These are phyloP conservation scores for Danio kyathit DNA, from an alignment of 2,797 vertebrate species.

Conservation along the genomic window DNA sequence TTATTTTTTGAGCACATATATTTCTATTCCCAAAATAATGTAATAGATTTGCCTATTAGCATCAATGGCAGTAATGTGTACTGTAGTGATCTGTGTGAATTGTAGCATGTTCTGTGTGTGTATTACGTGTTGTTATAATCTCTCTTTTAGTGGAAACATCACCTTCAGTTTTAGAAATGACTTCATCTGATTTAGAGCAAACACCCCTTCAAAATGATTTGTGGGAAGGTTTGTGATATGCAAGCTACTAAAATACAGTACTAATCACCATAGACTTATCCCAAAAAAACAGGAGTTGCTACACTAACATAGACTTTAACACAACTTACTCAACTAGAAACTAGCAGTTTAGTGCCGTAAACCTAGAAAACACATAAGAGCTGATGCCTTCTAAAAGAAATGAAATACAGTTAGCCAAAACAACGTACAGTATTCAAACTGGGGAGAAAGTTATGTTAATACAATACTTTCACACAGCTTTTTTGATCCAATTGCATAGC, in stretches of 20 bases:
- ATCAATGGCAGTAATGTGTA: background rate
- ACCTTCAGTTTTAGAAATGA: slow-evolving; percentile 61
- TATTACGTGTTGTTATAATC: slow-evolving; percentile 59
- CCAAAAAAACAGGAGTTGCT: slow-evolving; percentile 19
- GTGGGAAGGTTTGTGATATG: slow-evolving; percentile 67
- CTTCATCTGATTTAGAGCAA: slow-evolving; percentile 64
- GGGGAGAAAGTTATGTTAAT: no score
- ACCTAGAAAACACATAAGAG: background rate
- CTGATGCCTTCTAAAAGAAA: no score
- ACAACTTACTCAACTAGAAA: slow-evolving; percentile 21
- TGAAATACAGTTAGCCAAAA: no score
- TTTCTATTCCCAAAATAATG: background rate
- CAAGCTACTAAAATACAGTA: slow-evolving; percentile 39
- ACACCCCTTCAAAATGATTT: slow-evolving; percentile 63
- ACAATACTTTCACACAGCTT: no score
- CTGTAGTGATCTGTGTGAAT: slow-evolving; percentile 5
- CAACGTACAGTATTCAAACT: no score
- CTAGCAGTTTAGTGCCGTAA: background rate
- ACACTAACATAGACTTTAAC: slow-evolving; percentile 60
- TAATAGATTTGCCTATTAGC: slow-evolving; percentile 34
- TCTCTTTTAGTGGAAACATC: slow-evolving; percentile 64
- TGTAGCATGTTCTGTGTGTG: slow-evolving; percentile 36
- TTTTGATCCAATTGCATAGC: no score
- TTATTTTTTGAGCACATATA: background rate
- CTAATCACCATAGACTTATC: slow-evolving; percentile 36